These are phyloP conservation scores for Tor tambroides DNA, from an alignment of 2,113 vertebrate genomes.

Conservation along the genomic window DNA sequence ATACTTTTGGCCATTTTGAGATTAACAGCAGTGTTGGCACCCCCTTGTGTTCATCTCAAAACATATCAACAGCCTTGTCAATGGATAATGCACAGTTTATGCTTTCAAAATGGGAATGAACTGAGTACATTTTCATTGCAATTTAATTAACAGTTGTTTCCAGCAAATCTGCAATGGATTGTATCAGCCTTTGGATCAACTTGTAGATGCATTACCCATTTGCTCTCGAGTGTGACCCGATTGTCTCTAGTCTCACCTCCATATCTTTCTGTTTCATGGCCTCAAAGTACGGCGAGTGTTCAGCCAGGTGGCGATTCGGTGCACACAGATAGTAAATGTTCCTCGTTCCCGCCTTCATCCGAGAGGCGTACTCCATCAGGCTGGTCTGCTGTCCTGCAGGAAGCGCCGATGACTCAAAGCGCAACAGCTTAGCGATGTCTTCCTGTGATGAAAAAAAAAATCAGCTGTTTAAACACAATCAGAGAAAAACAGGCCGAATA, in stretches of 20 bases:
- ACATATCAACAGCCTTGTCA: background rate
- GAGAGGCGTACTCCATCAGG: slow-evolving; percentile 83
- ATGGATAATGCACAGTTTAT: background rate
- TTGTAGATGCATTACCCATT: background rate
- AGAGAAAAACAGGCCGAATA: background rate
- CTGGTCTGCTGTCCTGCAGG: slow-evolving; percentile 87
- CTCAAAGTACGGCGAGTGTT: slow-evolving; percentile 94
- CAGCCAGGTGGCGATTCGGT: slow-evolving; percentile 89
- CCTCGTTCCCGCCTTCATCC: slow-evolving; percentile 90
- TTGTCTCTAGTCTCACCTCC: slow-evolving; percentile 80
- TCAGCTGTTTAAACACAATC: background rate
- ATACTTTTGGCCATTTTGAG: background rate
- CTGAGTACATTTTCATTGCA: background rate
- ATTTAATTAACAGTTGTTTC: background rate
- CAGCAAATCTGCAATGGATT: background rate
- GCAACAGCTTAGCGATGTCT: slow-evolving; percentile 90
- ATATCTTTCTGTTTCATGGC: slow-evolving; percentile 95
- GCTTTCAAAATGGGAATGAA: background rate
- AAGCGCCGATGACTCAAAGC: slow-evolving; percentile 88
- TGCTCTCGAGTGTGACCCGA: background rate
- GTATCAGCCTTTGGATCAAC: background rate
- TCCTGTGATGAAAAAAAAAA: slow-evolving; percentile 74
- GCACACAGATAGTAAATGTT: slow-evolving; percentile 96
- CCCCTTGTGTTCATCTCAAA: background rate
- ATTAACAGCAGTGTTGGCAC: background rate